Evolutionary conservation across 2,113 vertebrate genomes (phyloP), one percentile per base, ranked within the genome.

Genomic region (Polypterus bichir): DNA sequence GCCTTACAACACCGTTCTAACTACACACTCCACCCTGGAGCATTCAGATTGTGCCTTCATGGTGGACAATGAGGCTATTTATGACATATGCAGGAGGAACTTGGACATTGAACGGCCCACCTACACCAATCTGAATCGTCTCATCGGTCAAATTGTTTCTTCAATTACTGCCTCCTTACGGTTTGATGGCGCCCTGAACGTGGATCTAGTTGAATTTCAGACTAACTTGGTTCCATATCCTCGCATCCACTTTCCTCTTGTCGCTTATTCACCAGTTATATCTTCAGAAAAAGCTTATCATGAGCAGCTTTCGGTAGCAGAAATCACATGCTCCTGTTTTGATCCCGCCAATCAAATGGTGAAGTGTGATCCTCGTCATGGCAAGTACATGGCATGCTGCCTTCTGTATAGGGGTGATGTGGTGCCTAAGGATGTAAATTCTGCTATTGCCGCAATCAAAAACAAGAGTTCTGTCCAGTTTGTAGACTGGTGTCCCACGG

Each of bases 11-110:
- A n/a, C 46, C 65, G 82, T 84, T 71, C 77, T 83, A n/a, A 84
- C 79, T 75, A 83, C 79, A 51, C 80, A 83, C 75, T 81, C 80
- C 68, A 83, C 81, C 62, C 72, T 83, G 70, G 81, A 83, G 71
- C 81, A 83, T 68, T 83, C 79, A 0, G 79, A 83, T 69, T 81
- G 79, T 4, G 79, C 81, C 67, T 83, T 79, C 75, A 80, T 74
- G 73, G 73, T 74, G 47, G 68, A 73, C 65, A 73, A 73, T 53
- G 71, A 73, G 57, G 71, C 71, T 54, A 61, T 61, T 47, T 61
- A 61, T 48, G 60, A 61, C 60, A 57, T 61, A 44, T 61, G 60
- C 11, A 45, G 60, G 9, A 46, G 48, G 9, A 61, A 61, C 8
- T 47, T 61, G 48, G 60, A 61, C 60, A 61, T 61, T 44, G 57